Evolutionary conservation across 2,113 vertebrate genomes (phyloP).

Genomic region (Nanger granti): DNA sequence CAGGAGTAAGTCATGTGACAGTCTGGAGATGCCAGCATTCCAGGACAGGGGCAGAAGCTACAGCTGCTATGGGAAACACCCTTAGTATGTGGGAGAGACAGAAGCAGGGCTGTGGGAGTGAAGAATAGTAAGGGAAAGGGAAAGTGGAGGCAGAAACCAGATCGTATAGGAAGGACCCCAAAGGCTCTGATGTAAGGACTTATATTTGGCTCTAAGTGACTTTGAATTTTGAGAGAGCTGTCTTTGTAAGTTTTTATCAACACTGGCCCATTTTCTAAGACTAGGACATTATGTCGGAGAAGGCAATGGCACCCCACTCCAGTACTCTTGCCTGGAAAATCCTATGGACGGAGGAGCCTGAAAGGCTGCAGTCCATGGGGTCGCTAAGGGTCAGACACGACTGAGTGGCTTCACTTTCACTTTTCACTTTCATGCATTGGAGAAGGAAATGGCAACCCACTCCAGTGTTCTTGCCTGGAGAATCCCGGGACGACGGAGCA

Average conservation of each 20-base stretch:
- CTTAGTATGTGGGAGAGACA: background rate
- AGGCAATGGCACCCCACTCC: no score
- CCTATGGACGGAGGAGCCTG: no score
- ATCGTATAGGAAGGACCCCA: no score
- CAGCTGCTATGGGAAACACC: background rate
- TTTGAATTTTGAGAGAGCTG: background rate
- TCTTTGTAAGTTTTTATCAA: background rate
- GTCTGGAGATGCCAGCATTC: background rate
- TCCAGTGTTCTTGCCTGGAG: no score
- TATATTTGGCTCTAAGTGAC: background rate
- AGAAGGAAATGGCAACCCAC: no score
- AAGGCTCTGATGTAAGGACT: background rate
- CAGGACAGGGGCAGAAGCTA: background rate
- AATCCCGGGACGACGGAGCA: no score
- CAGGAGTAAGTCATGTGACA: background rate
- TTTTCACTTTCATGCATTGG: no score
- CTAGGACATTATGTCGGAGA: background rate
- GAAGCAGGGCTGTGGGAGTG: background rate
- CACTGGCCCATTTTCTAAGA: background rate
- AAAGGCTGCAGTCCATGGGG: no score
- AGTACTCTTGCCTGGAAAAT: no score
- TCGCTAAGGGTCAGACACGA: accelerated
- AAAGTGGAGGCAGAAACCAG: background rate
- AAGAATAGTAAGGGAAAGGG: background rate
- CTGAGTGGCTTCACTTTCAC: no score